Base-by-base conservation (phyloP, 1,140 invertebrate species). In the Drosophila erecta region DNA sequence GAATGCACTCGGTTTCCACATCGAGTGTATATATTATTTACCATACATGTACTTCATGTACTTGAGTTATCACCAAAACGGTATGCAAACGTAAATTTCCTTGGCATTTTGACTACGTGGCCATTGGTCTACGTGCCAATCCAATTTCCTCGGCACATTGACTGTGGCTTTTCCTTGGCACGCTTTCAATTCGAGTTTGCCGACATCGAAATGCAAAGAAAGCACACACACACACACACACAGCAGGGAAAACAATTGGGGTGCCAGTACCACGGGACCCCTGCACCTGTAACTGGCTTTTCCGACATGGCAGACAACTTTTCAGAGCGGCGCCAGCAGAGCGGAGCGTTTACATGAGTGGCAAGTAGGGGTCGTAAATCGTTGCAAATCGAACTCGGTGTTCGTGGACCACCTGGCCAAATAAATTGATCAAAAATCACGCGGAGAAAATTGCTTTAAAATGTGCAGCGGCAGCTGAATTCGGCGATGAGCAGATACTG, bases 401-500 rank as follows among this genome's bases (percentile, higher is more conserved):
- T 30, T 59, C 30, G 4, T 38, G 54, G 43, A 43, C 60, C 62
- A 62, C n/a, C 58, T 35, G 41, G 27, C 27, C 44, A 57, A 58
- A 40, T 60, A 72, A 81, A 80, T 80, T 76, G 78, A 81, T 76
- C 78, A 81, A 58, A 81, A 81, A 81, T 81, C 78, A 81, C 66
- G 66, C 58, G 35, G 33, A 51, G 57, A 43, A 73, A 72, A 81
- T 77, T 62, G 79, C 78, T 77, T 65, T 58, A 62, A 81, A 81
- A 83, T 65, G 73, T 73, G 74, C 79, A 57, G 64, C 60, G 58
- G 62, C 54, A 51, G 73, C 37, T 47, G 58, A 44, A 40, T 78
- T 44, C 14, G 27, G 8, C 6, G 46, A 24, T 14, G 43, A 22
- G 12, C 17, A 22, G 46, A 24, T 27, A 15, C 22, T 10, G 0